Evolutionary conservation across 2,797 vertebrate species (phyloP), one percentile per base, ranked within the genome.

Genomic region (Aeoliscus strigatus): DNA sequence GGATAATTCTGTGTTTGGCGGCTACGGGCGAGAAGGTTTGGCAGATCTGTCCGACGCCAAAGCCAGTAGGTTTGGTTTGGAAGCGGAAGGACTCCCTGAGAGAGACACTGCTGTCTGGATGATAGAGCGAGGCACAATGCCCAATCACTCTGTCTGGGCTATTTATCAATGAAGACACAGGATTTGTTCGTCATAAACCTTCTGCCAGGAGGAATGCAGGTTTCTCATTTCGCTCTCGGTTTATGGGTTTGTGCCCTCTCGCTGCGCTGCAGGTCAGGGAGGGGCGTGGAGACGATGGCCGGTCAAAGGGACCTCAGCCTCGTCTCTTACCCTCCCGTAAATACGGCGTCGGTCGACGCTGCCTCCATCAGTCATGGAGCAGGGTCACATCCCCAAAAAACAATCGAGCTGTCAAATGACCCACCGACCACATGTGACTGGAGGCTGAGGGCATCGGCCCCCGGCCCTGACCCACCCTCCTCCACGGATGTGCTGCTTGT

Each of bases 141-240:
- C 70, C 75, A 56, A 73, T 77, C 61, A 36, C 75, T 72, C 56
- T 62, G 50, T 68, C 49, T 4, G 27, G 64, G 61, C 70, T 64
- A 74, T 86, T 82, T 73, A 83, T 82, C 83, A 85, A 71, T 70
- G 64, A 75, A 79, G 79, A 75, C 65, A 73, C 60, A 73, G 29
- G 41, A 61, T 53, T 63, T 45, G 18, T 50, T 67, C 62, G 46
- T 47, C 29, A 37, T 48, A 51, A 9, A 51, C 28, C 16, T 24
- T 50, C 43, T 66, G 64, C 64, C 71, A 75, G 60, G 36, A 62
- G 34, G 51, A 31, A 81, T 74, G 70, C 54, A 80, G 65, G 75
- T 75, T 71, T 65, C 18, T 45, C 28, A 44, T 61, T 65, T 58
- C 60, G 42, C 27, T 34, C 14, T 14, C 32, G 32, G 34, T 63